Base-by-base conservation (phyloP, 2,888 invertebrate species). In the Perizoma affinitatum region DNA sequence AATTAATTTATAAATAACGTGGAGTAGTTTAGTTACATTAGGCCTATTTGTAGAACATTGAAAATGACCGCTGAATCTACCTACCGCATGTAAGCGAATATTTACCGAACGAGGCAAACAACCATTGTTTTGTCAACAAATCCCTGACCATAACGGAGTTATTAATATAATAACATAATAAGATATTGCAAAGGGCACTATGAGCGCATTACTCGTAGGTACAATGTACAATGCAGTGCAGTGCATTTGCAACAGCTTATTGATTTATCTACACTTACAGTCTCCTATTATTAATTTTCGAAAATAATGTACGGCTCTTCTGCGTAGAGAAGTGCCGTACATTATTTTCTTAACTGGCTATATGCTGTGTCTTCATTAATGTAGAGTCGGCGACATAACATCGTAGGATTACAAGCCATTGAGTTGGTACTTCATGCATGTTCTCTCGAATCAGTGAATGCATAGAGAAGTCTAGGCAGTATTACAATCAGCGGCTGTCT, bases 101-200 rank as follows among this genome's bases (percentile, higher is more conserved):
- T 48, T 48, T 36, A 48, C 36, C 35, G 10, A 38, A 36, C 48
- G 4, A 34, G n/a, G 36, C 48, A 48, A 48, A 48, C 48, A 48
- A 10, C 7, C 36, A 48, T 48, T 48, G 48, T 48, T 48, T 48
- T 36, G 48, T 48, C 36, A 48, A 48, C 10, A 10, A 62, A 45
- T 45, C 22, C 45, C 6, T 45, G 33, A 8, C 22, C 22, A 22
- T 45, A 22, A 7, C 33, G 22, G 45, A 45, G 42, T 4, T 48
- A 44, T 58, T 61, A 61, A 61, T 64, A 61, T 61, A 61, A 61
- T 64, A 61, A 64, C 64, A 61, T 64, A 55, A 64, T 61, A 58
- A 64, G 60, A 64, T 64, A 22, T 11, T 61, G 60, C 54, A 38
- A 44, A 36, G 50, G 54, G 11, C 44, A 11, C 22, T 11, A 5